These are phyloP conservation scores for Chondrosia reniformis DNA, from an alignment of 37 sponge, comb jelly and placozoan genomes.

Conservation along the genomic window DNA sequence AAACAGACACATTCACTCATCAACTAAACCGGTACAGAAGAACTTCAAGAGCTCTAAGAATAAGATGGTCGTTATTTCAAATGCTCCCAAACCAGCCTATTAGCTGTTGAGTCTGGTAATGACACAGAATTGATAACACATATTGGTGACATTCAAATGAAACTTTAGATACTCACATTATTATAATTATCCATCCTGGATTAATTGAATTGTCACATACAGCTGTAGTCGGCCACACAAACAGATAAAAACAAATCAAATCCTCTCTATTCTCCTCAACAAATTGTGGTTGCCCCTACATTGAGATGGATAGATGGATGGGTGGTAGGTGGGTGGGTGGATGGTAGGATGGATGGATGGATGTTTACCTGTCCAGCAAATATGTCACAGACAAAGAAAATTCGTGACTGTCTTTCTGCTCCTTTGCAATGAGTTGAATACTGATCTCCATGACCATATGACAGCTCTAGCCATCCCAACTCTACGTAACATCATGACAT, in stretches of 20 bases:
- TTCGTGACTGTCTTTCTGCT: background rate
- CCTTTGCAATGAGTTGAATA: background rate
- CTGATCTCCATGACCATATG: background rate
- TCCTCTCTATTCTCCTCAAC: slow-evolving; percentile 63
- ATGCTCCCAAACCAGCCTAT: background rate
- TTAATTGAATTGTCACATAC: slow-evolving; percentile 29
- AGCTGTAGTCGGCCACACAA: slow-evolving; percentile 24
- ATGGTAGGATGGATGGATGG: slow-evolving; percentile 3
- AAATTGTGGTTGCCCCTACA: slow-evolving; percentile 53
- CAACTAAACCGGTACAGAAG: background rate
- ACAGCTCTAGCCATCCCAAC: background rate
- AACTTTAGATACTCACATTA: slow-evolving; percentile 45
- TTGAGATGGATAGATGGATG: background rate
- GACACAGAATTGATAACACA: no score
- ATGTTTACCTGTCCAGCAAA: slow-evolving; percentile 61
- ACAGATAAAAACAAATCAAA: slow-evolving; percentile 65
- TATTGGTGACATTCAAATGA: background rate
- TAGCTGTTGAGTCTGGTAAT: background rate
- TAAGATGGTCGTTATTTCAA: background rate
- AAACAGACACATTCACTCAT: slow-evolving; percentile 17
- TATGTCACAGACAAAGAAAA: background rate
- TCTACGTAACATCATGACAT: no score
- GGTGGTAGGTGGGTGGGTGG: background rate
- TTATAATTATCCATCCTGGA: slow-evolving; percentile 38
- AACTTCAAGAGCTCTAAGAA: background rate